These are phyloP conservation scores for Zaprionus camerounensis DNA, from an alignment of 1,140 invertebrate genomes.

Conservation along the genomic window DNA sequence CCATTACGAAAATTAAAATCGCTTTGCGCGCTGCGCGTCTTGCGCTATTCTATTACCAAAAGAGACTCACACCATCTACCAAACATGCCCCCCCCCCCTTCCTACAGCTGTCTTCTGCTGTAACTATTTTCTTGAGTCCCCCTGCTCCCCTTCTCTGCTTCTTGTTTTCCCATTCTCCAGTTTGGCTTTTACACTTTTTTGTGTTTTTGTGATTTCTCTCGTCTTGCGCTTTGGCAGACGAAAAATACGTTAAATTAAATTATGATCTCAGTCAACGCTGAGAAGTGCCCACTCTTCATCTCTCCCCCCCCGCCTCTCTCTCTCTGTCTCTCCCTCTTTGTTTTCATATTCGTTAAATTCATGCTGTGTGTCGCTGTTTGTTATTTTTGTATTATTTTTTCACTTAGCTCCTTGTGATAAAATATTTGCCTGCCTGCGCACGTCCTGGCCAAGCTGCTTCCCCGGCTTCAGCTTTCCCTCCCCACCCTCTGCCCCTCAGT, in stretches of 20 bases:
- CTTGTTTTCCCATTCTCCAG: slow-evolving; percentile 4
- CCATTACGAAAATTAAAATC: slow-evolving; percentile 82
- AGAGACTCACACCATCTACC: slow-evolving; percentile 61
- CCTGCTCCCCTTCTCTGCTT: not conserved
- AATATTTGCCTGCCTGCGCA: slow-evolving; percentile 74
- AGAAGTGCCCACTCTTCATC: slow-evolving; percentile 3
- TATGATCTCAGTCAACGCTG: slow-evolving; percentile 68
- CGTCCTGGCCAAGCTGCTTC: slow-evolving; percentile 39
- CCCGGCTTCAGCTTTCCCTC: not conserved
- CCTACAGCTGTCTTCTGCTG: not conserved
- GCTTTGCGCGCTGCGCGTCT: slow-evolving; percentile 57
- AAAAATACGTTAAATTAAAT: slow-evolving; percentile 83
- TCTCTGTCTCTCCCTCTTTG: slow-evolving; percentile 17
- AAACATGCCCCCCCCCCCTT: not conserved
- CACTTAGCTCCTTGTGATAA: slow-evolving; percentile 65
- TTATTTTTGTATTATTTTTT: slow-evolving; percentile 53
- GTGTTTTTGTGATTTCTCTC: slow-evolving; percentile 62
- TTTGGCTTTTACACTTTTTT: slow-evolving; percentile 25
- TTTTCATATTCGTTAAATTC: slow-evolving; percentile 77
- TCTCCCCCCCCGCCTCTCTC: not conserved
- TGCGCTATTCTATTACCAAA: slow-evolving; percentile 76
- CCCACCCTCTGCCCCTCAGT: slow-evolving; percentile 21
- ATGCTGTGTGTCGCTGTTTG: slow-evolving; percentile 52
- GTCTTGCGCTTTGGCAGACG: slow-evolving; percentile 67
- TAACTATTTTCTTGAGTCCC: not conserved